Conservation (phyloP, 1,140 invertebrate species). For the Pollicipes pollicipes region DNA sequence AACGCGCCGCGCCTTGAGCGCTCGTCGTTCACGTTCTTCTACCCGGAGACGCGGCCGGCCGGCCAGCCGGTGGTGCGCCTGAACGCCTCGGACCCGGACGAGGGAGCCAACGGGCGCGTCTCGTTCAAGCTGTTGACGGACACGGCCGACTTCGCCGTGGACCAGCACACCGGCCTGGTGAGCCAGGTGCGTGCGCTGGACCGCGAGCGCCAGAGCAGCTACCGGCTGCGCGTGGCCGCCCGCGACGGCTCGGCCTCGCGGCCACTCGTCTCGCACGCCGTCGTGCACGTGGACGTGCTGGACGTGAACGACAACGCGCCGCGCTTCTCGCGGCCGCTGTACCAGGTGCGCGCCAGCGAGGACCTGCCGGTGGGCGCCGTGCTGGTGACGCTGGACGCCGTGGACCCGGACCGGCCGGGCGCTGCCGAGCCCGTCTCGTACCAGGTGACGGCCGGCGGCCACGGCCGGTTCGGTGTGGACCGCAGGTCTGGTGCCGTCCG, state of each 20-base stretch:
- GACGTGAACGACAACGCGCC: slow-evolving; percentile 87
- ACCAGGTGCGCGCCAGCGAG: slow-evolving; percentile 60
- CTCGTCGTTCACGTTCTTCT: slow-evolving; percentile 26
- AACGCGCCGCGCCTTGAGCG: slow-evolving; percentile 33
- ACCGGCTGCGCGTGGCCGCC: slow-evolving; percentile 65
- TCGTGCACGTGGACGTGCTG: slow-evolving; percentile 42
- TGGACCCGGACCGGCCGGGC: slow-evolving; percentile 63
- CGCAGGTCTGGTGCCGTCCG: slow-evolving; percentile 61
- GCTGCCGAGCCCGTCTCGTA: slow-evolving; percentile 48
- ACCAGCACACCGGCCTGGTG: slow-evolving; percentile 54
- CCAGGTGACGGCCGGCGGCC: slow-evolving; percentile 44
- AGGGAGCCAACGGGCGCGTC: slow-evolving; percentile 50
- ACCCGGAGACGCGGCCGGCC: slow-evolving; percentile 28
- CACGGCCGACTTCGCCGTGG: slow-evolving; percentile 63
- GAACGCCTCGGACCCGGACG: slow-evolving; percentile 32
- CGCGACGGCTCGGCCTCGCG: slow-evolving; percentile 47
- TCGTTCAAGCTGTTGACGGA: slow-evolving; percentile 63
- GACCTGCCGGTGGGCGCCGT: slow-evolving; percentile 75
- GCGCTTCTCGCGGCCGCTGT: slow-evolving; percentile 34
- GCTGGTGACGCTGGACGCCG: slow-evolving; percentile 49
- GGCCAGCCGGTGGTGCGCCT: slow-evolving; percentile 30
- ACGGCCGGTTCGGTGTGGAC: slow-evolving; percentile 52
- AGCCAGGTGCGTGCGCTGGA: slow-evolving; percentile 55
- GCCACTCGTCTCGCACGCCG: slow-evolving; percentile 39
- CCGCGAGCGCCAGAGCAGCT: slow-evolving; percentile 59